Base-by-base conservation (phyloP, 1,140 invertebrate genomes). In the Heterodera schachtii region DNA sequence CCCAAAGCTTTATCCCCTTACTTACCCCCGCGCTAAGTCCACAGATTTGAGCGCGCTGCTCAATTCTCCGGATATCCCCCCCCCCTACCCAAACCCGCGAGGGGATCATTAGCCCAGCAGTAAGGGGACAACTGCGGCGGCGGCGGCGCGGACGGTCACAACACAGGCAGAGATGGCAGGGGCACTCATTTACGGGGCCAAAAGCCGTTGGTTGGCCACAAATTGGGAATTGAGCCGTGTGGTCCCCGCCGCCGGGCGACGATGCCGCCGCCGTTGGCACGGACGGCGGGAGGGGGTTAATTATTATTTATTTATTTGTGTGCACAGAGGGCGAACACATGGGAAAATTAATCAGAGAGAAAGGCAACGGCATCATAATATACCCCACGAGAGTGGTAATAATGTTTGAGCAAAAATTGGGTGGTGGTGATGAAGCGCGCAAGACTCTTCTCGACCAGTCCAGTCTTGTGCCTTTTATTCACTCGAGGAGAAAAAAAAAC, bases 241-340 rank as follows among this genome's bases (percentile, higher is more conserved):
- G 49, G 49, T 2, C 16, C 7, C 69, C 69, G 31, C 6, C 31
- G 31, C 0, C 31, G 31, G 31, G 31, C 31, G 31, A 31, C 1
- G 31, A 31, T 31, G 31, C 31, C 31, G 31, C 31, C 31, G 31
- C 31, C 31, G 31, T 31, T 31, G 31, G 31, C 31, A 31, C 31
- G 49, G 11, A 52, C 11, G 49, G 49, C 6, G 49, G 6, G 31
- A 1, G 41, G 41, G 41, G 69, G 69, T 46, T 71, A 71, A 71
- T 71, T 71, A 71, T 71, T 71, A 71, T 71, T 71, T 71, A 71
- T 71, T 71, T 70, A 70, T 70, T 70, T 70, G 67, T 46, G n/a
- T 43, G 67, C 67, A n/a, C 16, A 7, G 3, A 4, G 21, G 67
- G 69, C 9, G 69, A 71, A 71, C 57, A 64, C 19, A 71, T 52